Base-by-base conservation (phyloP, 2,113 vertebrate genomes). In the Callipepla squamata region DNA sequence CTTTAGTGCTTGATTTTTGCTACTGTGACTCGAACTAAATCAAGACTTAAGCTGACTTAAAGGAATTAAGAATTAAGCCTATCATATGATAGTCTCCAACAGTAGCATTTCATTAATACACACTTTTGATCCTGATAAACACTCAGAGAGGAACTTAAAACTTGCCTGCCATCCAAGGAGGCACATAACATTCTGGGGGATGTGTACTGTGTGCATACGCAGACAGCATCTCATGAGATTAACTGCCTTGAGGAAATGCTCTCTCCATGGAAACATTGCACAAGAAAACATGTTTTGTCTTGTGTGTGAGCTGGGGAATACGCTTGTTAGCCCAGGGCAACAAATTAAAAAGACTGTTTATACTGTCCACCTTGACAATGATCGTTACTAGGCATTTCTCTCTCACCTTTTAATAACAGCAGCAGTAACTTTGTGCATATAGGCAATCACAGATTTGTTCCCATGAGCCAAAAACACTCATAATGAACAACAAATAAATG, bases 181-280 rank as follows among this genome's bases (percentile, higher is more conserved):
- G 84, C 20, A 38, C 0, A 0, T 11, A 84, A 81, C 16, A 21
- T 11, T 4, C 74, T 87, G 50, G 51, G 93, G 67, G 42, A 78
- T 89, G 23, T 20, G 36, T 42, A 32, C 84, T 45, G 51, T 45
- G 62, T 21, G 22, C 36, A 21, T 72, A 66, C 55, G 23, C 10
- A 26, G 72, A 30, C 19, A 82, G 45, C 57, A 78, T 34, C 47
- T 40, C 68, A 0, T 68, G 62, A 59, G 20, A 89, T 93, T 65
- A 80, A 89, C 3, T 55, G 73, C 93, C 70, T 77, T 76, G 61
- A 85, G 82, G 78, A 92, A 96, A 95, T 3, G 1, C 62, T 44
- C 75, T 94, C 87, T 94, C 89, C 65, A 26, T 70, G 70, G 92
- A 95, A 95, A 95, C 62, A 63, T 72, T 65, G 80, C 73, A 75